Conservation (phyloP, 2,113 vertebrate genomes). For the Apaloderma vittatum region DNA sequence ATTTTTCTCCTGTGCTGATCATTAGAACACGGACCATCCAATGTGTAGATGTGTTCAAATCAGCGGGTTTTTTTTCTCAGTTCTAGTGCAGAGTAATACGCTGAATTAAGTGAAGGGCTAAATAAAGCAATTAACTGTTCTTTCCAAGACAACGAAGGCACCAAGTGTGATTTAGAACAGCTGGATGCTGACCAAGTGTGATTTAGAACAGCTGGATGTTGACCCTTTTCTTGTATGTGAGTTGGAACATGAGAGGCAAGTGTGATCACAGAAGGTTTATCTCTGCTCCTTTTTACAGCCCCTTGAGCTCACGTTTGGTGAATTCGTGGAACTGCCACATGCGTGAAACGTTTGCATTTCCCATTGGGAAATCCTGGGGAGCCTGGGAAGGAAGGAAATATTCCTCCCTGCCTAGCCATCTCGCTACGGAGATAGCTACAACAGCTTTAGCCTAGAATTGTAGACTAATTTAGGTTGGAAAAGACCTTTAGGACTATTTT, state of each 20-base stretch:
- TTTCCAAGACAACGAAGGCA: slow-evolving; percentile 12
- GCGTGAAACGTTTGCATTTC: neutral
- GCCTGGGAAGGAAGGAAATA: neutral
- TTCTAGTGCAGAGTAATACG: slow-evolving; percentile 20
- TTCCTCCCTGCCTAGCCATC: neutral
- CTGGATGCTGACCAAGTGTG: neutral
- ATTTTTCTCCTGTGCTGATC: neutral
- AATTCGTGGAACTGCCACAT: neutral
- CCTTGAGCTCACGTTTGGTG: neutral
- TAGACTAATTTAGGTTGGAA: no score
- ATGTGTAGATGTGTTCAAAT: neutral
- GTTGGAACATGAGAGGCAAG: neutral
- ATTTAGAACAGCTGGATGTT: neutral
- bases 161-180: slow-evolving; percentile 10
- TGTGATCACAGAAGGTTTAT: neutral
- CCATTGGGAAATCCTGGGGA: neutral
- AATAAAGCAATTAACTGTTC: slow-evolving; percentile 70
- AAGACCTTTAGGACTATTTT: neutral
- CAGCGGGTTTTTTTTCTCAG: neutral
- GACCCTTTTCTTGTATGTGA: neutral
- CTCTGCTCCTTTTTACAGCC: neutral
- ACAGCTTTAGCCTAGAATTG: neutral
- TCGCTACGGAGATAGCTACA: neutral
- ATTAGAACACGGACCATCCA: neutral
- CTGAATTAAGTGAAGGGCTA: slow-evolving; percentile 65